These are phyloP conservation scores for Rhadina sibilatrix DNA, from an alignment of 2,113 vertebrate species.

Conservation along the genomic window DNA sequence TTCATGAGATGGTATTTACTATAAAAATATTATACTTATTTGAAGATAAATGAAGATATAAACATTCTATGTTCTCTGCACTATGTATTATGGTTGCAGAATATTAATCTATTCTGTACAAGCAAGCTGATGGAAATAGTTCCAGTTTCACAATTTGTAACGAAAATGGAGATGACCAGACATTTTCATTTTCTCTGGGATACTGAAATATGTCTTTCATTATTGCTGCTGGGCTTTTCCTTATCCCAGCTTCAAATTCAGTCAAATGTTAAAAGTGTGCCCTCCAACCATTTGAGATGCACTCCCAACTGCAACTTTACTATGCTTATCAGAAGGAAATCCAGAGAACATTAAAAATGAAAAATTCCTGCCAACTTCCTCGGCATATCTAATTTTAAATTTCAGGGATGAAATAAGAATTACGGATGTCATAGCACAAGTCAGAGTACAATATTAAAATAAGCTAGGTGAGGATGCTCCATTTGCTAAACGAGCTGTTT, in stretches of 20 bases:
- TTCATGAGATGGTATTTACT: background rate
- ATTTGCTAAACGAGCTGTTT: slow-evolving; percentile 69
- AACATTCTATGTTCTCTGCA: background rate
- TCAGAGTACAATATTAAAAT: slow-evolving; percentile 55
- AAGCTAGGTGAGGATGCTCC: slow-evolving; percentile 51
- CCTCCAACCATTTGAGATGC: slow-evolving; percentile 65
- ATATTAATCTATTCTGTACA: background rate
- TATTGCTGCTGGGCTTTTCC: slow-evolving; percentile 17
- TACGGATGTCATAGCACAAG: slow-evolving; percentile 42
- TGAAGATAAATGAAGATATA: background rate
- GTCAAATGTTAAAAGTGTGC: slow-evolving; percentile 65
- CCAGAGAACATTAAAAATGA: slow-evolving; percentile 56
- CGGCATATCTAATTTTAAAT: slow-evolving; percentile 71
- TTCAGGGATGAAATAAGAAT: slow-evolving; percentile 65
- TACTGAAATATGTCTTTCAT: slow-evolving; percentile 33
- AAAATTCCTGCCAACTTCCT: slow-evolving; percentile 46
- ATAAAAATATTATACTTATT: background rate
- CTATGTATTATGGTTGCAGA: background rate
- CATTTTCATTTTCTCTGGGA: slow-evolving; percentile 20
- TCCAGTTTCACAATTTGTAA: slow-evolving; percentile 2
- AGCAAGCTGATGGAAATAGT: background rate
- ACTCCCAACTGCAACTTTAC: slow-evolving; percentile 44
- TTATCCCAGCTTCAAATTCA: slow-evolving; percentile 55
- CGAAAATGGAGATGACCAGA: slow-evolving; percentile 22
- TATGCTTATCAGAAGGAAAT: slow-evolving; percentile 64